These are phyloP conservation scores for Melolontha melolontha DNA, from an alignment of 2,888 invertebrate species.

Conservation along the genomic window DNA sequence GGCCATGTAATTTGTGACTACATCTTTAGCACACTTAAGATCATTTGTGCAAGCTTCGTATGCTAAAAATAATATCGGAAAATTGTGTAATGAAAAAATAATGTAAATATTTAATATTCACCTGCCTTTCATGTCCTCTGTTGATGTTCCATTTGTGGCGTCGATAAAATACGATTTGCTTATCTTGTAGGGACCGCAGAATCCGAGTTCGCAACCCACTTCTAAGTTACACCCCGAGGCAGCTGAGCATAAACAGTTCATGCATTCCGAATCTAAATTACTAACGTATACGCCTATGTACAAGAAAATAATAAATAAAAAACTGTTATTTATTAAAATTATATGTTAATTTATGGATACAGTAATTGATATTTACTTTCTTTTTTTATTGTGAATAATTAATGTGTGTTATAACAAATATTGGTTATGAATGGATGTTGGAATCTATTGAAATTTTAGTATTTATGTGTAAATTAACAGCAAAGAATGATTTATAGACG, in stretches of 20 bases:
- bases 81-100: conserved; percentile 6
- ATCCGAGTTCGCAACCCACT: conserved; percentile 67
- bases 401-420: too few species aligned
- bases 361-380: too few species aligned
- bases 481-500: too few species aligned
- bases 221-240: conserved; percentile 68
- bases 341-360: neutral
- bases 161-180: conserved; percentile 73
- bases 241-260: conserved; percentile 70
- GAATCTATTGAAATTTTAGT: too few species aligned
- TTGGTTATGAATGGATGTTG: too few species aligned
- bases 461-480: too few species aligned
- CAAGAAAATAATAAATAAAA: too few species aligned
- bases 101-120: neutral
- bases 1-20: conserved; percentile 70
- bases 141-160: conserved; percentile 69
- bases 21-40: conserved; percentile 69
- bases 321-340: neutral
- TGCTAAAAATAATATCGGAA: conserved; percentile 63
- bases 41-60: conserved; percentile 72
- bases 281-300: conserved; percentile 25
- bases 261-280: conserved; percentile 68
- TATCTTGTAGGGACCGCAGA: conserved; percentile 73
- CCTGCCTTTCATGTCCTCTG: conserved; percentile 56
- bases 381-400: too few species aligned